Evolutionary conservation across 2,797 vertebrate genomes (phyloP).

Genomic region (Siniperca scherzeri): DNA sequence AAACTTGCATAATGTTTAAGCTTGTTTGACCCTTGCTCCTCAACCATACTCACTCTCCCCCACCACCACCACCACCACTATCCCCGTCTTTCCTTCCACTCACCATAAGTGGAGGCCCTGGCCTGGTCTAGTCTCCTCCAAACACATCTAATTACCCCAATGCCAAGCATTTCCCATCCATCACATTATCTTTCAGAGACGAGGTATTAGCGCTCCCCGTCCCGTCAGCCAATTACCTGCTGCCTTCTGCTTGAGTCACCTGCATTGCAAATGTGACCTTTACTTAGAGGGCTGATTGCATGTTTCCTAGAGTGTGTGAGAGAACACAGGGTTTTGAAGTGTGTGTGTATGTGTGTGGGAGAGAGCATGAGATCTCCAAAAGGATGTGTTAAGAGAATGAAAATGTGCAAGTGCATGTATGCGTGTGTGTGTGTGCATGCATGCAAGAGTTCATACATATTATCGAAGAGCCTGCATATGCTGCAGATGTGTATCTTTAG

Average conservation of each 20-base stretch:
- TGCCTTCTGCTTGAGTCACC: conserved; percentile 88
- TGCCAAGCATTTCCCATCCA: conserved; percentile 89
- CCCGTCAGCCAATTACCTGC: conserved; percentile 95
- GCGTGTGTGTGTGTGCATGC: conserved; percentile 5
- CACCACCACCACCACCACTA: conserved; percentile 33
- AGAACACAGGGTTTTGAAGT: conserved; percentile 57
- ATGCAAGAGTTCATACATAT: conserved; percentile 40
- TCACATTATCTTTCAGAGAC: conserved; percentile 90
- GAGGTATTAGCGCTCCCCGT: conserved; percentile 89
- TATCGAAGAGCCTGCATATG: conserved; percentile 23
- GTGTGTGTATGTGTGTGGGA: conserved; percentile 24
- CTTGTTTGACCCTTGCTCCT: too few species aligned
- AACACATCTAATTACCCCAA: conserved; percentile 90
- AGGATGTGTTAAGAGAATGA: conserved; percentile 63
- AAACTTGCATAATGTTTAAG: not conserved
- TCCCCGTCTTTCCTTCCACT: conserved; percentile 65
- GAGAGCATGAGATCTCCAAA: conserved; percentile 45
- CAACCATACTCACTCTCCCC: too few species aligned
- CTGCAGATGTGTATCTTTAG: conserved; percentile 18
- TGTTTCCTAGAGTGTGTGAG: conserved; percentile 89
- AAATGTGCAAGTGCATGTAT: conserved; percentile 32
- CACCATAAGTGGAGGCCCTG: conserved; percentile 77
- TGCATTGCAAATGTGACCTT: conserved; percentile 99
- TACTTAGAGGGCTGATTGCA: conserved; percentile 92
- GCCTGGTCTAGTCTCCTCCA: conserved; percentile 76